Base-by-base conservation (phyloP, 2,888 invertebrate species). In the Xanthorhoe spadicearia region DNA sequence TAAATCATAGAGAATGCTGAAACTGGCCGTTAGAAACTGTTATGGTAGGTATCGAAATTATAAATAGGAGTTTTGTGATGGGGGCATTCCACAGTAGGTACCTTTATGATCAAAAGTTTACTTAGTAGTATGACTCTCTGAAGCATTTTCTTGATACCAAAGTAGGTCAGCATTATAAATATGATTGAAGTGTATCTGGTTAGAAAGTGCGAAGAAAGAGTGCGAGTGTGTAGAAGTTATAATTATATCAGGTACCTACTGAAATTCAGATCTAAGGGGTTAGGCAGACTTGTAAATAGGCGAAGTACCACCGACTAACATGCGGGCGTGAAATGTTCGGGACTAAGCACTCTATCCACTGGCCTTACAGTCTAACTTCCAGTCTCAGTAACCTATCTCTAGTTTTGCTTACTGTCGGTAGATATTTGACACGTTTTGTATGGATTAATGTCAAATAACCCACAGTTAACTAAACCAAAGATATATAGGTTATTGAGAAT, bases 261-360 rank as follows among this genome's bases (percentile, higher is more conserved):
- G 61, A 55, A 85, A 90, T 81, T 90, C 91, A 8, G 49, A 54
- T 64, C 53, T 54, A 54, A 38, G 50, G 49, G 51, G 55, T 38
- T 60, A 49, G 38, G 50, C 52, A 65, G 55, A 61, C 52, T 66
- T 74, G 69, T 74, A 69, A 65, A 67, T 71, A 71, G 50, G 66
- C 68, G 71, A 71, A 48, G 49, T 65, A 69, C 74, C 74, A 74
- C 72, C 74, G 74, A 72, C 59, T 65, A 61, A 59, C 64, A 69
- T 65, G 72, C 67, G 65, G 60, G 69, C 60, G 54, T 57, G 60
- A 61, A 50, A 50, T 53, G 56, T 60, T 60, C 60, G 66, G 52
- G 50, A 61, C 61, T 64, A 51, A 64, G 66, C 58, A 63, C 66
- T 59, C 59, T 60, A 70, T 64, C 57, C 61, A 61, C 62, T 73